Base-by-base conservation (phyloP, 1,140 invertebrate species). In the Pseudomyrmex concolor region DNA sequence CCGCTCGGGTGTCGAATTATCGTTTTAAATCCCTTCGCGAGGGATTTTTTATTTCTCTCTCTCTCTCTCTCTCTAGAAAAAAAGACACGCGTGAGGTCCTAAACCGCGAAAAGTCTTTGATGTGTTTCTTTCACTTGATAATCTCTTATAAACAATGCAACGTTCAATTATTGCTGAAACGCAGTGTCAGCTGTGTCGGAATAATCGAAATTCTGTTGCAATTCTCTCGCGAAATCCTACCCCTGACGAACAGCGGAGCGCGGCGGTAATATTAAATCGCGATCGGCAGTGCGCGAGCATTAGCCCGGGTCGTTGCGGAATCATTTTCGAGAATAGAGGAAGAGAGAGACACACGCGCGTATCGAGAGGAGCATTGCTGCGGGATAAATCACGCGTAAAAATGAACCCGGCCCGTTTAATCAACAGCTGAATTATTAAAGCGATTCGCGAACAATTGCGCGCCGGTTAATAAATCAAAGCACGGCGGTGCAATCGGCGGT, bases 401-500 rank as follows among this genome's bases (percentile, higher is more conserved):
- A 94, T 92, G 88, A 92, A 93, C 90, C 87, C 64, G 70, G 74
- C 59, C 62, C 89, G 91, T 93, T 93, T 93, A 93, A 94, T 94
- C 92, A 94, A 93, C 92, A 92, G 90, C 88, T 90, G 88, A 91
- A 93, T 92, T 92, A 93, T 93, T 94, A 91, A 91, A 91, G 84
- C 88, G 86, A 91, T 93, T 91, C 87, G 88, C 86, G 87, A 91
- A 92, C 91, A 92, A 93, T 93, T 91, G 90, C 84, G 82, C 83
- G 64, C 50, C 88, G 90, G 91, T 92, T 92, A 90, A 94, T 94
- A 93, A 93, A 93, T 93, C 92, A 93, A 88, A 89, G 89, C 78
- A 59, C 68, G 55, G 76, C 66, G 76, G 62, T 84, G 83, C 83
- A 59, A 57, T 80, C 84, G 70, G 54, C 71, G 70, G 63, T 64